Evolutionary conservation across 2,888 invertebrate species (phyloP).

Genomic region (Lasioglossum oenotherae): DNA sequence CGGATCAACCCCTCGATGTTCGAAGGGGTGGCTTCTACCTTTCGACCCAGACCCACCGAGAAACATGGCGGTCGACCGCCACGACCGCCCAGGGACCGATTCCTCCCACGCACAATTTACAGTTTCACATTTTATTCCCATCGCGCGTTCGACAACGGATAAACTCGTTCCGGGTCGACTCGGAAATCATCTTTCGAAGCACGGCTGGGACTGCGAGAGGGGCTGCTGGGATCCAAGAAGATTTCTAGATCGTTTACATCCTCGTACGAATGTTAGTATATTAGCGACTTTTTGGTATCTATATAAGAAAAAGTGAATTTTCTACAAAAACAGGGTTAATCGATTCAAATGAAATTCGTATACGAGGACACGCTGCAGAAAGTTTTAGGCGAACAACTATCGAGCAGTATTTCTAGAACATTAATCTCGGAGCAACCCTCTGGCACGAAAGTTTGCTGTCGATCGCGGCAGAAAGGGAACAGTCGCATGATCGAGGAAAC

Average conservation of each 20-base stretch:
- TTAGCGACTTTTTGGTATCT: no score
- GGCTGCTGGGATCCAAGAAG: not conserved
- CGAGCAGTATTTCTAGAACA: not conserved
- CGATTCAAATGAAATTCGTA: not conserved
- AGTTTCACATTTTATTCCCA: slow-evolving; percentile 84
- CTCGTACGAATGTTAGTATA: not conserved
- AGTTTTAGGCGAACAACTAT: not conserved
- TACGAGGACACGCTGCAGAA: not conserved
- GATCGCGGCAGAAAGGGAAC: not conserved
- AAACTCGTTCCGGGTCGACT: slow-evolving; percentile 77
- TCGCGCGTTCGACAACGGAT: slow-evolving; percentile 78
- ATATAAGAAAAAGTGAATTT: no score
- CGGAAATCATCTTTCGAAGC: slow-evolving; percentile 70
- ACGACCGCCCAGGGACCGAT: slow-evolving; percentile 81
- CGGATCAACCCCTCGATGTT: slow-evolving; percentile 41
- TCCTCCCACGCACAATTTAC: slow-evolving; percentile 84
- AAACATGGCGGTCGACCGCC: slow-evolving; percentile 64
- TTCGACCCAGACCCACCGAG: slow-evolving; percentile 38
- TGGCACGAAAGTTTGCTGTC: not conserved
- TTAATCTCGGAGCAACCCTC: not conserved
- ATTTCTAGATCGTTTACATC: not conserved
- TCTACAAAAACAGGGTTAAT: not conserved
- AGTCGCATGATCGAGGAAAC: not conserved
- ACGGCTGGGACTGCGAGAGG: not conserved
- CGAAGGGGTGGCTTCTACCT: slow-evolving; percentile 34